Base-by-base conservation (phyloP, 2,797 vertebrate genomes). In the Tiaroga cobitis region DNA sequence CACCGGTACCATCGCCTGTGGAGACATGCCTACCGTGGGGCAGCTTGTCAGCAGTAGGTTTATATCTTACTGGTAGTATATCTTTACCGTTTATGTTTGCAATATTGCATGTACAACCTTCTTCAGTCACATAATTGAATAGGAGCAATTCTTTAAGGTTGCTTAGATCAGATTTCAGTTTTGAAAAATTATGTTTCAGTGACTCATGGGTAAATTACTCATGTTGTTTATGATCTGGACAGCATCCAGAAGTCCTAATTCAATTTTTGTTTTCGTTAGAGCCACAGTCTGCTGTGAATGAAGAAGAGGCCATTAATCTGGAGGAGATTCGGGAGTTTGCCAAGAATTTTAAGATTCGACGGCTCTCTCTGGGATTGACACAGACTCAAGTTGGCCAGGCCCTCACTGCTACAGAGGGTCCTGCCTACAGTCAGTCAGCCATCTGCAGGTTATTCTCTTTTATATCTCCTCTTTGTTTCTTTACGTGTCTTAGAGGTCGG, bases 371-470 rank as follows among this genome's bases (percentile, higher is more conserved):
- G 77, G 98, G 98, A 26, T 95, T 99, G 59, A 99, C 98, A 0
- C 98, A 99, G 95, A 99, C 98, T 0, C 98, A 99, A 95, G 98
- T 99, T 91, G 98, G 98, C 2, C 98, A 99, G 90, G 98, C 98
- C 4, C 94, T 99, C 87, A 99, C 97, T 0, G 98, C 97, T 1
- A 98, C 98, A 0, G 98, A 99, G 91, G 98, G 98, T 3, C 98
- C 98, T 0, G 97, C 98, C 7, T 99, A 99, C 93, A 99, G 98
- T 94, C 98, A 99, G 93, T 99, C 97, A 0, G 98, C 98, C 87
- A 99, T 99, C 91, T 99, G 98, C 96, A 96, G 98, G 98, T 98
- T 87, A 94, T 85, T 59, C 1, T 56, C 80, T 69, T 21, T 51
- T 6, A 26, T 39, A 2, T 34, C 0, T 56, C 77, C 19, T 72